Evolutionary conservation across 2,797 vertebrate genomes (phyloP).

Genomic region (Liparis tanakae): DNA sequence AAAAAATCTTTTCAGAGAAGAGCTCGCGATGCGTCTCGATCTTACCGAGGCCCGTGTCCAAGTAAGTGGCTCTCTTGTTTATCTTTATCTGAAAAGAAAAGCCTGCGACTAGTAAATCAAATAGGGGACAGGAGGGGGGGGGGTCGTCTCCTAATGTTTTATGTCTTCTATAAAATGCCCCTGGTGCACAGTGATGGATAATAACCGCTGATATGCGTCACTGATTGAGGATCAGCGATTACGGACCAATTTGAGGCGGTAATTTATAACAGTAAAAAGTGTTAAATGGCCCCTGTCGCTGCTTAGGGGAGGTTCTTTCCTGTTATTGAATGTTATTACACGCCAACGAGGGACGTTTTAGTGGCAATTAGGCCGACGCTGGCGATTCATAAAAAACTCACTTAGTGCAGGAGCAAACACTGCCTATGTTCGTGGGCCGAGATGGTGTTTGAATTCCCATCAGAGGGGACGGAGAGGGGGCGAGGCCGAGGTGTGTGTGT

Average conservation of each 20-base stretch:
- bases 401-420: constrained; percentile 96
- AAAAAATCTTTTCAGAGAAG: constrained; percentile 86
- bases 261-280: constrained; percentile 78
- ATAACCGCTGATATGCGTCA: constrained; percentile 74
- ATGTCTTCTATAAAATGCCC: constrained; percentile 62
- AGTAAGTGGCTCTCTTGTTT: constrained; percentile 84
- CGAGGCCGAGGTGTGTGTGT: constrained; percentile 16
- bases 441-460: constrained; percentile 94
- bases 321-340: constrained; percentile 88
- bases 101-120: constrained; percentile 55
- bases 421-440: constrained; percentile 87
- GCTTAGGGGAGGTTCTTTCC: constrained; percentile 76
- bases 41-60: constrained; percentile 97
- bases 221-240: constrained; percentile 69
- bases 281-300: constrained; percentile 79
- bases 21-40: constrained; percentile 97
- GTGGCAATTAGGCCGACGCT: constrained; percentile 91
- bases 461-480: constrained; percentile 55
- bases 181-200: constrained; percentile 42
- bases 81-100: constrained; percentile 39
- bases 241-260: constrained; percentile 68
- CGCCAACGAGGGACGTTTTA: constrained; percentile 89
- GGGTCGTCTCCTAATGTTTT: constrained; percentile 46
- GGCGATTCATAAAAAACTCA: constrained; percentile 95
- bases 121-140: neutral